Percentiles rank a stretch among this genome's conserved stretches.
Evolutionary conservation across 2,113 vertebrate species (phyloP).

Genomic region (Oryzias melastigma): DNA sequence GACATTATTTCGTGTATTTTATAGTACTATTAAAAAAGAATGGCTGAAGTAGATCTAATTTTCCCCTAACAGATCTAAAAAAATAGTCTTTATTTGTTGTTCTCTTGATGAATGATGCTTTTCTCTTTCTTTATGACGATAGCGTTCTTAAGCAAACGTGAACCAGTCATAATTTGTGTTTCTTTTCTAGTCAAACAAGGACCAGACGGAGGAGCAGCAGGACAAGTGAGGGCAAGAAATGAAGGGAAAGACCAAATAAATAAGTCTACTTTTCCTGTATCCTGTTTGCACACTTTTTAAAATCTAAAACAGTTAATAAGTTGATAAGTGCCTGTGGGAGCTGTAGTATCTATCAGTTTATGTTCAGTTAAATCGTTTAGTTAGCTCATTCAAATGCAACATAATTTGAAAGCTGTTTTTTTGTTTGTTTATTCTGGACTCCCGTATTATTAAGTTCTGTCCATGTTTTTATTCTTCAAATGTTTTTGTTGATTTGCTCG

Average conservation of each 20-base stretch:
- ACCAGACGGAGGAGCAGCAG: slow-evolving; percentile 76
- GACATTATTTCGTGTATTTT: no score
- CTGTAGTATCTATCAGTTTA: slow-evolving; percentile 43
- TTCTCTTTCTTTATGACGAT: no score
- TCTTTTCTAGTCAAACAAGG: slow-evolving; percentile 68
- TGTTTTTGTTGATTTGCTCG: background rate
- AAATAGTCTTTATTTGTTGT: no score
- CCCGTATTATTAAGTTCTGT: slow-evolving; percentile 17
- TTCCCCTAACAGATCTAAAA: no score
- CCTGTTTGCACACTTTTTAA: slow-evolving; percentile 45
- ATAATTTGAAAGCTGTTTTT: slow-evolving; percentile 17
- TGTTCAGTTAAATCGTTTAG: slow-evolving; percentile 26
- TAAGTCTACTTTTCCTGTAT: slow-evolving; percentile 43
- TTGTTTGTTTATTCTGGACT: slow-evolving; percentile 33
- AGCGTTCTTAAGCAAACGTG: no score
- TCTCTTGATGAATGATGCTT: no score
- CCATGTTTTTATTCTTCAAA: slow-evolving; percentile 16
- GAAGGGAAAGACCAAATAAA: slow-evolving; percentile 37
- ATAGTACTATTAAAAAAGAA: no score
- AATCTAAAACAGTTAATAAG: slow-evolving; percentile 33
- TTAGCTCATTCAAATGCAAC: slow-evolving; percentile 32
- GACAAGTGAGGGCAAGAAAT: slow-evolving; percentile 62
- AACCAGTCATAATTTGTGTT: background rate
- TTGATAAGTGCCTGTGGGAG: slow-evolving; percentile 70
- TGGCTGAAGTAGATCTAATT: no score